Percentiles rank a stretch among this genome's conserved stretches.
Conservation (phyloP, 1,140 invertebrate species). For the Drosophila kepulauana region DNA sequence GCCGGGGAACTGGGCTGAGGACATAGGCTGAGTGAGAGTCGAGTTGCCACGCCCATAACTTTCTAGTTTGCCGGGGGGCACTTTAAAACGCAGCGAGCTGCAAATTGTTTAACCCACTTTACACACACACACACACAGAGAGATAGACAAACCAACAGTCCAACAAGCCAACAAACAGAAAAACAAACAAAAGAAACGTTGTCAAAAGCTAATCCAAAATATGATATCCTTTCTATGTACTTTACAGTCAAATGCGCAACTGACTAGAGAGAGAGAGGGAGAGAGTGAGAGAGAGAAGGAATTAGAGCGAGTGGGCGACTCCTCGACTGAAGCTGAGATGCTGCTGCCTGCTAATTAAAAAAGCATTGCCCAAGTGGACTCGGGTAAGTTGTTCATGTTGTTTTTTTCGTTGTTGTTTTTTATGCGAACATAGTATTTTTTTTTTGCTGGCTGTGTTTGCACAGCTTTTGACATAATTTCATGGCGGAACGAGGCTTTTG, state of each 20-base stretch:
- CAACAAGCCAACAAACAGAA: slow-evolving; percentile 13
- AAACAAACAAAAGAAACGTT: slow-evolving; percentile 19
- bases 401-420: background rate
- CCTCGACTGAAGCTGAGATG: slow-evolving; percentile 3
- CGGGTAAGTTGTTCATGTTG: slow-evolving; percentile 40
- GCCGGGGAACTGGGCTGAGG: background rate
- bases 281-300: background rate
- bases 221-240: slow-evolving; percentile 45
- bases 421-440: slow-evolving; percentile 3
- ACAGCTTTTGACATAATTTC: slow-evolving; percentile 70
- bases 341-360: slow-evolving; percentile 48
- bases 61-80: slow-evolving; percentile 16
- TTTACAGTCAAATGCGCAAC: slow-evolving; percentile 51
- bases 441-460: slow-evolving; percentile 50
- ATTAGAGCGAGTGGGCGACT: background rate
- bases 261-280: background rate
- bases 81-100: slow-evolving; percentile 44
- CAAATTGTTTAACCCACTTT: slow-evolving; percentile 49
- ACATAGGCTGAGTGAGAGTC: background rate
- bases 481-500: slow-evolving; percentile 8
- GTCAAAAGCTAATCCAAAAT: slow-evolving; percentile 58
- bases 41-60: background rate
- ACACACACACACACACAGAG: background rate
- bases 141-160: background rate
- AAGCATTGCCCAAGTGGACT: slow-evolving; percentile 35